phyloP scores from a whole-genome alignment of 2,113 vertebrate genomes.

The Toxotes jaculatrix region DNA sequence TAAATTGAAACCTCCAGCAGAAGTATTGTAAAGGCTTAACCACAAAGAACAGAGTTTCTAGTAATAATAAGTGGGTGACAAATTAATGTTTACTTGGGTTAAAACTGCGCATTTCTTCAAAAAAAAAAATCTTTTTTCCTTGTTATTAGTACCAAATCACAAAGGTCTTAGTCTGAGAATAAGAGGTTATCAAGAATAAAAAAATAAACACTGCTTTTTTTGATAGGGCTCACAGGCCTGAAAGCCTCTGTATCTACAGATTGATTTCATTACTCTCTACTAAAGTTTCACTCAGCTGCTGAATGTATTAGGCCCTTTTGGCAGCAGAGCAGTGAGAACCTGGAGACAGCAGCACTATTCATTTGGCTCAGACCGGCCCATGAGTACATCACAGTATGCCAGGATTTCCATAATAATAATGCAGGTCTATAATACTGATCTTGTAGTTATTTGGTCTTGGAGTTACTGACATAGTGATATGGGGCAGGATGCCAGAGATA shows the following conservation, averaged over 20 bases:
- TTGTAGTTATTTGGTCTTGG: constrained; percentile 68
- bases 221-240: not conserved
- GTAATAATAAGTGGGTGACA: not conserved
- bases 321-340: constrained; percentile 31
- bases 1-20: not conserved
- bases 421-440: constrained; percentile 57
- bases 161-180: not conserved
- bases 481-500: constrained; percentile 56
- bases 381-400: constrained; percentile 38
- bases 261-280: constrained; percentile 9
- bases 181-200: not conserved
- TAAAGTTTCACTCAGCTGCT: constrained; percentile 29
- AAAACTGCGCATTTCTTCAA: not conserved
- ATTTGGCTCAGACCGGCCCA: constrained; percentile 39
- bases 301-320: constrained; percentile 24
- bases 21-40: not conserved
- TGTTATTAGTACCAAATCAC: not conserved
- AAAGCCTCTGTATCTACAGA: not conserved
- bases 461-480: constrained; percentile 76
- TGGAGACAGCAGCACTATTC: constrained; percentile 37
- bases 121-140: not conserved
- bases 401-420: constrained; percentile 64
- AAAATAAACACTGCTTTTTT: not conserved
- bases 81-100: not conserved
- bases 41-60: not conserved